phyloP scores from a whole-genome alignment of 2,888 invertebrate genomes.

The Cancer borealis region DNA sequence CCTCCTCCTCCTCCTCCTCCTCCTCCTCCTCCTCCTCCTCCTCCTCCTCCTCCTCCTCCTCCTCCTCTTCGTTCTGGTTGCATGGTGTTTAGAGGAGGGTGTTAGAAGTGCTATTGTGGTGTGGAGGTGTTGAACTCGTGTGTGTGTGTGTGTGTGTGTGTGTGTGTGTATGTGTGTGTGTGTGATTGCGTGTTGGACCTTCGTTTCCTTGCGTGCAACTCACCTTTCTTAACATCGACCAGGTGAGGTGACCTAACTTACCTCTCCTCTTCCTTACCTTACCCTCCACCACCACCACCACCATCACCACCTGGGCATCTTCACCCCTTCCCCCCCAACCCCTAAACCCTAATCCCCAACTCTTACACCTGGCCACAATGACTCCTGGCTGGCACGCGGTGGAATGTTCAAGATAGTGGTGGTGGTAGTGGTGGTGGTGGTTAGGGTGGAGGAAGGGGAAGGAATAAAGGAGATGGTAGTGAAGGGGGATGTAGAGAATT shows the following conservation, averaged over 20 bases:
- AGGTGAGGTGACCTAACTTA: not conserved
- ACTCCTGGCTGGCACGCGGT: not conserved
- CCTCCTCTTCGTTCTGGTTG: too few relatives aligned
- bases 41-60: too few relatives aligned
- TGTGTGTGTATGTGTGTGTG: conserved; percentile 32
- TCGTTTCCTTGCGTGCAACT: conserved; percentile 1
- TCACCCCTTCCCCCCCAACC: not conserved
- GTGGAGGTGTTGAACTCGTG: not conserved
- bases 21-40: not conserved
- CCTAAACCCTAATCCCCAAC: too few relatives aligned
- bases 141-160: conserved; percentile 15
- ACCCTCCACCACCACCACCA: conserved; percentile 6
- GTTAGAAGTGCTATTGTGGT: not conserved
- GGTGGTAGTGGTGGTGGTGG: not conserved
- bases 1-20: not conserved
- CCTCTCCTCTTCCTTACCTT: not conserved
- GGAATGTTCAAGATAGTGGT: not conserved
- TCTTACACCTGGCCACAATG: too few relatives aligned
- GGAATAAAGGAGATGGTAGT: not conserved
- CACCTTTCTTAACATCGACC: not conserved
- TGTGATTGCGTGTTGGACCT: not conserved
- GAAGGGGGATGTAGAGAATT: not conserved
- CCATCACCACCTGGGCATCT: not conserved
- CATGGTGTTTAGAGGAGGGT: not conserved
- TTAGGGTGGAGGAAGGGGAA: not conserved